Conservation (phyloP, 2,888 invertebrate genomes). For the Pristionchus mayeri region DNA sequence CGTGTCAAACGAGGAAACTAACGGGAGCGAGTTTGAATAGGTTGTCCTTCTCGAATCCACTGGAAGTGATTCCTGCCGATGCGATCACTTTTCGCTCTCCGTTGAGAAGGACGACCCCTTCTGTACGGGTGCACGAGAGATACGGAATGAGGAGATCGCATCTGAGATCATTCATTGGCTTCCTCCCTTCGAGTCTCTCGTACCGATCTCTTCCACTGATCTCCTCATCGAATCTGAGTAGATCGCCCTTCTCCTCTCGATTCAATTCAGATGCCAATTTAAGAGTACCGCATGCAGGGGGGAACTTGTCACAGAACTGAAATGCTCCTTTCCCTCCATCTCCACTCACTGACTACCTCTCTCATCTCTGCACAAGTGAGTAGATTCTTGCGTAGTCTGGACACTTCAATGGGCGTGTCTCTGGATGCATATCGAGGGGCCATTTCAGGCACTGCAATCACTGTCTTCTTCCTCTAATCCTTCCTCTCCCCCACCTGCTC, state of each 20-base stretch:
- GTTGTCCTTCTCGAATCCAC: slow-evolving; percentile 6
- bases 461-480: background rate
- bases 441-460: slow-evolving; percentile 31
- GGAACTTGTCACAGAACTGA: slow-evolving; percentile 7
- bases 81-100: background rate
- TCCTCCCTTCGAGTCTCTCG: no score
- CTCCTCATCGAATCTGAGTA: slow-evolving; percentile 26
- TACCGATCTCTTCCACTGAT: slow-evolving; percentile 30
- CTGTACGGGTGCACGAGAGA: background rate
- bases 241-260: background rate
- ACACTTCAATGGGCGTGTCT: slow-evolving; percentile 27
- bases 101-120: background rate
- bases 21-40: slow-evolving; percentile 22
- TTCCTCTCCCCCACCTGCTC: background rate
- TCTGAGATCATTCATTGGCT: no score
- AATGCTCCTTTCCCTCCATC: background rate
- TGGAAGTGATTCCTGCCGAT: background rate
- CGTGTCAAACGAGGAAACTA: background rate
- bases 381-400: background rate
- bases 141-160: slow-evolving; percentile 27
- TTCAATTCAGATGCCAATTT: background rate
- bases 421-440: slow-evolving; percentile 4
- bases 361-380: slow-evolving; percentile 11
- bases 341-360: background rate
- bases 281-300: background rate